Evolutionary conservation across 2,888 invertebrate genomes (phyloP), one percentile per base, ranked within the genome.

Genomic region (Baronia brevicornis): DNA sequence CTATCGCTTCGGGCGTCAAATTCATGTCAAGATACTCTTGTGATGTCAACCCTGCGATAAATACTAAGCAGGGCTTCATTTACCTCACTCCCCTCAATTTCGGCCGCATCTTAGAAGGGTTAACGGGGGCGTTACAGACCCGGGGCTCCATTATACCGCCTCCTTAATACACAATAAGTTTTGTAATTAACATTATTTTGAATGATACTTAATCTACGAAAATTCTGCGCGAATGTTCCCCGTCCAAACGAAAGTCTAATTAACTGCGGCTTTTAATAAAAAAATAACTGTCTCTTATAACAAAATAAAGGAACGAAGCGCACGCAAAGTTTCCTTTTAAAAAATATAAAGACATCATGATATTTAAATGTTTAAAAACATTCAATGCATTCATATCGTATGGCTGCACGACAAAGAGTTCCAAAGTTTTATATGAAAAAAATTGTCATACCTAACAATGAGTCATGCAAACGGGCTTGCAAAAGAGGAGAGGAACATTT

Each of bases 121-220:
- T 36, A 36, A 30, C 30, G 25, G 23, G 23, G 14, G 18, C 26
- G 26, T 26, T 13, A 30, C 10, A 13, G 18, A 17, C 26, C 22
- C 18, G 9, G 22, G n/a, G 17, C 36, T 13, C 22, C 30, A 30
- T 36, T 36, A 36, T 36, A 15, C 29, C 15, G 36, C 36, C 36
- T 29, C 21, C 35, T 30, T 36, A 36, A 36, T 36, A 36, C 36
- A 36, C 36, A 31, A 31, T 30, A 36, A 36, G 27, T 36, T 36
- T 36, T 7, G 27, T 15, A 36, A 36, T 36, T 36, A 36, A 36
- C 31, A 31, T 36, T 31, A 36, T 36, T 31, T 29, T 31, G 31
- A 36, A 36, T 19, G 36, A 27, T 31, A 31, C 31, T 36, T 31
- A 36, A 31, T 36, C 31, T 31, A 36, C 31, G 31, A 23, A 27